Evolutionary conservation across 1,140 invertebrate species (phyloP).

Genomic region (Drosophila sturtevanti): DNA sequence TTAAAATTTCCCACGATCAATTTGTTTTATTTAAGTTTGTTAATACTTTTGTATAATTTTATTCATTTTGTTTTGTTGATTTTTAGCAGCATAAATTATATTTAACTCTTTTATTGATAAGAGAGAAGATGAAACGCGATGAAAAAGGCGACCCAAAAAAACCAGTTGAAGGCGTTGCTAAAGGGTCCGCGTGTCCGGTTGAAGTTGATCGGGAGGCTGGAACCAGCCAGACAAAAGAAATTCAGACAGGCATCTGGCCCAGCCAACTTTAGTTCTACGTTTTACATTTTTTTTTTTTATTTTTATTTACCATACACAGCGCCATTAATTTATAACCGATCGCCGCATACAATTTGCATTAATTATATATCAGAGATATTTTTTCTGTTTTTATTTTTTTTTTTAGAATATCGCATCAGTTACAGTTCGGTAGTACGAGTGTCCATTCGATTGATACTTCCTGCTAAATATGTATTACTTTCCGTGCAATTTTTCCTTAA

Average conservation of each 20-base stretch:
- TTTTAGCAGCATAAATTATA: constrained; percentile 27
- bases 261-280: constrained; percentile 57
- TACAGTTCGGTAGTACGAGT: constrained; percentile 37
- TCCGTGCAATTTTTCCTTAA: constrained; percentile 38
- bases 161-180: constrained; percentile 51
- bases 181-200: constrained; percentile 61
- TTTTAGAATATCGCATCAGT: constrained; percentile 39
- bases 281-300: constrained; percentile 36
- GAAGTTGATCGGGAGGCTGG: constrained; percentile 23
- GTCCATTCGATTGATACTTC: constrained; percentile 57
- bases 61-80: constrained; percentile 27
- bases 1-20: constrained; percentile 64
- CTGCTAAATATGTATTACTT: constrained; percentile 59
- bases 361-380: constrained; percentile 38
- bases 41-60: constrained; percentile 19
- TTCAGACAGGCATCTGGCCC: constrained; percentile 38
- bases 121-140: background rate
- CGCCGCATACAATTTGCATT: constrained; percentile 70
- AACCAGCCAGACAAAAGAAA: constrained; percentile 58
- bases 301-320: constrained; percentile 53
- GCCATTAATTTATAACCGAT: constrained; percentile 66
- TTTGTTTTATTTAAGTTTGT: constrained; percentile 10
- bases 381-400: background rate
- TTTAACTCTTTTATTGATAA: background rate
- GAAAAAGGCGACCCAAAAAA: constrained; percentile 31